Percentiles rank a stretch among this genome's conserved stretches.
These are phyloP conservation scores for Steinernema feltiae DNA, from an alignment of 1,140 invertebrate genomes.

Conservation along the genomic window DNA sequence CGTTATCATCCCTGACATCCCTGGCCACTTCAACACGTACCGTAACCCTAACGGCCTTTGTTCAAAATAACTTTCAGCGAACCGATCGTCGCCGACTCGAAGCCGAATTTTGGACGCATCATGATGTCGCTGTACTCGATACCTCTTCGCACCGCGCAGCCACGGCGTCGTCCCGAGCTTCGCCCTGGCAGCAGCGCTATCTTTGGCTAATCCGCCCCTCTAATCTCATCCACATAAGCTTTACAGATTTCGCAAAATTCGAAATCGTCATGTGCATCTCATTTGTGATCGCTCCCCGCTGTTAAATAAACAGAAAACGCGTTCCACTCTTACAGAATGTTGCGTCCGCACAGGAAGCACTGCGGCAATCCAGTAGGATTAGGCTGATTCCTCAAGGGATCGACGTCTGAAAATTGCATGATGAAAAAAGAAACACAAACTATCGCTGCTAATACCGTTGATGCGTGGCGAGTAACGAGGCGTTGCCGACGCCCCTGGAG, in stretches of 20 bases:
- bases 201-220: constrained; percentile 4
- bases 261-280: no score
- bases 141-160: constrained; percentile 7
- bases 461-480: constrained; percentile 6
- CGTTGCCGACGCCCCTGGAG: background rate
- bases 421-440: background rate
- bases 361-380: constrained; percentile 31
- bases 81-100: background rate
- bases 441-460: background rate
- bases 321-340: constrained; percentile 34
- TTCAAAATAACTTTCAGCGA: background rate
- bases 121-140: constrained; percentile 1
- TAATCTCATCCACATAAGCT: background rate
- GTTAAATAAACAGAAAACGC: background rate
- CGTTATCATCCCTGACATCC: background rate
- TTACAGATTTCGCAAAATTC: no score
- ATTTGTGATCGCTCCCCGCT: no score
- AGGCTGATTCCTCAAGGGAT: constrained; percentile 27
- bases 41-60: background rate
- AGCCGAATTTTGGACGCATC: background rate
- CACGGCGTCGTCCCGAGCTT: background rate
- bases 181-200: constrained; percentile 26
- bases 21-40: no score
- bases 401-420: background rate
- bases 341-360: constrained; percentile 33